Base-by-base conservation (phyloP, 2,113 vertebrate genomes). In the Brachyistius frenatus region DNA sequence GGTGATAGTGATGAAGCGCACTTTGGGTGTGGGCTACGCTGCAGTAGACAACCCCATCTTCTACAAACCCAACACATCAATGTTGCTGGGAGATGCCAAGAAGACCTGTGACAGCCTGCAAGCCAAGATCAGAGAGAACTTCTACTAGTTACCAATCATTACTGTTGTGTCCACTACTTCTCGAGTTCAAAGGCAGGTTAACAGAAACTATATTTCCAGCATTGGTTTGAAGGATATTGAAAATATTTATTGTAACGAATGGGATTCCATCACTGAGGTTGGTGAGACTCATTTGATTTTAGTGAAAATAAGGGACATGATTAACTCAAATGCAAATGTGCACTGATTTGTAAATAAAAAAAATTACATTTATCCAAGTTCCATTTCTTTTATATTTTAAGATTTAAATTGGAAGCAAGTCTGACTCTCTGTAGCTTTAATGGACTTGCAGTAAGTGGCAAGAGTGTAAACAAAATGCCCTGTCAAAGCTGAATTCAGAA, bases 1-100 rank as follows among this genome's bases (percentile, higher is more conserved):
- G 95, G 95, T 96, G 73, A 93, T 96, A 1, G 94, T 96, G 84
- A 96, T 96, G 95, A 96, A 96, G 86, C 90, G 95, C 7, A 95
- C 95, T 0, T 76, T 95, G 32, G 95, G 95, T 0, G 94, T 95
- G 39, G 95, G 95, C 33, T 95, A 96, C 3, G 95, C 95, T n/a
- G 95, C 95, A 1, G 95, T 96, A 0, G 94, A 95, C 74, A 96
- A 95, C 70, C 94, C 94, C 30, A 95, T 96, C 57, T 94, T 95
- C 85, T 94, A 95, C 88, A 96, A 95, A 73, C 93, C 93, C 49
- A 96, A 95, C 86, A 94, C 93, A 31, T 91, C 92, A 0, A 95
- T 94, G 93, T 74, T 96, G 80, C 92, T 96, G 52, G 93, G 94
- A 80, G 93, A 95, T 44, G 94, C 92, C 76, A 96, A 95, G 90